Evolutionary conservation across 2,888 invertebrate species (phyloP), one percentile per base, ranked within the genome.

Genomic region (Dinocampus coccinellae): DNA sequence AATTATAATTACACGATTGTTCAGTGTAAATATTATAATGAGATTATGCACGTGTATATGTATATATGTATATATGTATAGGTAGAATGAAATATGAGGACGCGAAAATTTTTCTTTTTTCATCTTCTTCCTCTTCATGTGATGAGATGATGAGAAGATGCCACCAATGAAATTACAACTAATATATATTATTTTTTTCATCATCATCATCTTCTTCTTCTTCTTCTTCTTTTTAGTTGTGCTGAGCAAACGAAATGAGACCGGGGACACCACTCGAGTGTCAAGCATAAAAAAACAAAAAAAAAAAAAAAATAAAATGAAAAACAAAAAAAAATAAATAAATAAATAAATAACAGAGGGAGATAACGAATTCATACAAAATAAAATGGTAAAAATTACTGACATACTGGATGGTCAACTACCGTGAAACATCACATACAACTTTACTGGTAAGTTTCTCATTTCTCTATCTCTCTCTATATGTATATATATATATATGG

Each of bases 311-410:
- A 70, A 69, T 73, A 70, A 75, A 78, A 79, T 77, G 78, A 77
- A 78, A 81, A 81, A 22, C 58, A 77, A 75, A 73, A 70, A 70
- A 73, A 70, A 75, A 78, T 78, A 77, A 78, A 77, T 77, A 81
- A 81, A 77, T 77, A n/a, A n/a, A n/a, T n/a, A n/a, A n/a, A n/a
- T n/a, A n/a, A n/a, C n/a, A n/a, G n/a, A 76, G 70, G 77, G 80
- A 80, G 47, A 47, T 47, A 16, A 47, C 47, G 16, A 47, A 47
- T 47, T 47, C 47, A 16, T 47, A 47, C 9, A 16, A 16, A 47
- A 47, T 47, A 47, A 47, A 47, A 47, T 47, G 16, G 16, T 47
- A 47, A 47, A 47, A 47, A 47, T 47, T 47, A 47, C 47, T 47
- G 47, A 24, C 24, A 13, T 55, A 22, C 22, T 11, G 26, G 24